Base-by-base conservation (phyloP, 2,113 vertebrate genomes). In the Anseranas semipalmata region DNA sequence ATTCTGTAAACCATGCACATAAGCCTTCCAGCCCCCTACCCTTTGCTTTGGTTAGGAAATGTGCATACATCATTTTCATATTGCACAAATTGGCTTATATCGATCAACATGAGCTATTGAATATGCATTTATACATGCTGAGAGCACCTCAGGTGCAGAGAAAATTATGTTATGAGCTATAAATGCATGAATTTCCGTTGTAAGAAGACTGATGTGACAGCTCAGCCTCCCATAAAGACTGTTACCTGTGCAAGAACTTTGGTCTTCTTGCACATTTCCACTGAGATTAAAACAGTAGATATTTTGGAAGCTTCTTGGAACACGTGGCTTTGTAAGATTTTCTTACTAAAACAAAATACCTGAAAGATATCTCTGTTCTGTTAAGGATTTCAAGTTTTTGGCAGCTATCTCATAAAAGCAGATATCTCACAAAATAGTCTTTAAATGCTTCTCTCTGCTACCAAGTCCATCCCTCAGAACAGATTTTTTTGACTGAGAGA, bases 51-150 rank as follows among this genome's bases (percentile, higher is more conserved):
- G 90, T 91, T 60, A 68, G 70, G 62, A 90, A 90, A 92, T 78
- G 81, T 3, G 1, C 8, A 18, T 68, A 28, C 16, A 35, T 43
- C n/a, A 22, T 80, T 92, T 80, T 90, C 68, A 75, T 80, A 67
- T 58, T 83, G 74, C 74, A 84, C 37, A 94, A 63, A n/a, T 16
- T 48, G 1, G 25, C 85, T 88, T 77, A 59, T 83, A 92, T 74
- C 0, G 2, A 95, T 78, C 92, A 80, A 80, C 37, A 39, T 50
- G 55, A 93, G 37, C 82, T 77, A 88, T 19, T 96, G 85, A 95
- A 93, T 93, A 90, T 89, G 62, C 70, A 91, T 88, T 93, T 89
- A 81, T 75, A 67, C 72, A 45, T 73, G 53, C 76, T 95, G 86
- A 90, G 76, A 93, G 21, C 28, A 91, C 12, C 66, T 91, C 73